Base-by-base conservation (phyloP, 2,888 invertebrate genomes). In the Cataglyphis altisquamis region DNA sequence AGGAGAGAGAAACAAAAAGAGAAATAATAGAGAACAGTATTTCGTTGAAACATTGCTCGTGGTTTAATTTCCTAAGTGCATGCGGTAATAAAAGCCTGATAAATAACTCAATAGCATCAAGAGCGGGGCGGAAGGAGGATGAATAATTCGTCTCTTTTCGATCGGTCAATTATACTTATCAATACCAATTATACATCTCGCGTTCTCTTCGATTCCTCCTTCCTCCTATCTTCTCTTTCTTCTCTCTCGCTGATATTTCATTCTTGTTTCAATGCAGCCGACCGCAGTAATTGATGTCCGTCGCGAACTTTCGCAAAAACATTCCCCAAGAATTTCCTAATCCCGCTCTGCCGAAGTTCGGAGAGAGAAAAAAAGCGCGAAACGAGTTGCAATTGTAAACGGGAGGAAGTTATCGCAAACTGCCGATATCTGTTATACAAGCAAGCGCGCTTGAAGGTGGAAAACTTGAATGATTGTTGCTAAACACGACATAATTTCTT, bases 1-100 rank as follows among this genome's bases (percentile, higher is more conserved):
- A 10, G 0, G 45, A 63, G 10, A 64, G 6, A 52, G 1, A 66
- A 12, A 36, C 18, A 36, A 21, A 57, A 5, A 6, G 64, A 64
- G 4, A 41, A 10, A 52, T 52, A 52, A 52, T 52, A 48, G 36
- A 52, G 10, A 45, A 12, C 15, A 36, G 10, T n/a, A 55, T 70
- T 60, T 12, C 21, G 18, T 70, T 60, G 60, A 80, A 32, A 45
- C 41, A 70, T 60, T 10, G 67, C 39, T 57, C n/a, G 41, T 6
- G 41, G 41, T 78, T 45, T 70, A 80, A 70, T 80, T 68, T 72
- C 25, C 45, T 70, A 80, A 80, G 78, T 80, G 70, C 70, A 45
- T 8, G 8, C n/a, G 18, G 45, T 60, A 70, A 60, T 60, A 70
- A 80, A 80, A 80, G 25, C 6, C 45, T 36, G 12, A 78, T 70